Evolutionary conservation across 2,888 invertebrate genomes (phyloP).

Genomic region (Seira musarum): DNA sequence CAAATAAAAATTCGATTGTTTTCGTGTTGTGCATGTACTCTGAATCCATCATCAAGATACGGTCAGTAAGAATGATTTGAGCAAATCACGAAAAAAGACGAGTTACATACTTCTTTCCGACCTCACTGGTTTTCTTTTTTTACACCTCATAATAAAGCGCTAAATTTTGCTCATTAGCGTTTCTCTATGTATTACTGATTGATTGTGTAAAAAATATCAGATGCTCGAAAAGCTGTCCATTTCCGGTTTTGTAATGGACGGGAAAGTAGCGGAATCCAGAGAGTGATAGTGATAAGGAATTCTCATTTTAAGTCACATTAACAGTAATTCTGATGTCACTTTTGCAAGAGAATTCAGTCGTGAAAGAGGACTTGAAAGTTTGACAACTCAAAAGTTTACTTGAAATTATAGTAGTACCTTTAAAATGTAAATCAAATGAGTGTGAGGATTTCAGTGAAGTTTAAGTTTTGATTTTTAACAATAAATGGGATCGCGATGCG

Average conservation of each 20-base stretch:
- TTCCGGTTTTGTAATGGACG: slow-evolving; percentile 15
- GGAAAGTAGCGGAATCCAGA: slow-evolving; percentile 35
- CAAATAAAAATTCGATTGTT: neutral
- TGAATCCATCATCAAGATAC: neutral
- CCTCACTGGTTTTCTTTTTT: too few relatives aligned
- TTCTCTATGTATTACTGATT: neutral
- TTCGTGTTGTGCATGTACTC: neutral
- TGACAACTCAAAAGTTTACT: neutral
- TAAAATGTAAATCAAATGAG: neutral
- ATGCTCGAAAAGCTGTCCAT: neutral
- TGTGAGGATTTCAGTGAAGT: too few relatives aligned
- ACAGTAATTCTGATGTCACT: neutral
- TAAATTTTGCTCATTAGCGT: neutral
- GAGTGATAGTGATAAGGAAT: too few relatives aligned
- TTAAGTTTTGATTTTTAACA: neutral
- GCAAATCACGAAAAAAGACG: too few relatives aligned
- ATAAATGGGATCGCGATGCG: slow-evolving; percentile 36
- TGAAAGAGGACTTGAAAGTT: neutral
- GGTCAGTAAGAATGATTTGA: too few relatives aligned
- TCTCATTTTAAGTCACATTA: neutral
- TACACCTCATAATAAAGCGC: neutral
- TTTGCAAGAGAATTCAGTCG: neutral
- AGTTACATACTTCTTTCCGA: too few relatives aligned
- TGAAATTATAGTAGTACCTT: neutral
- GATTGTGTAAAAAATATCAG: neutral